Percentiles rank a stretch among this genome's conserved stretches.
phyloP scores from a whole-genome alignment of 2,888 invertebrate species.

The Lapara coniferarum region DNA sequence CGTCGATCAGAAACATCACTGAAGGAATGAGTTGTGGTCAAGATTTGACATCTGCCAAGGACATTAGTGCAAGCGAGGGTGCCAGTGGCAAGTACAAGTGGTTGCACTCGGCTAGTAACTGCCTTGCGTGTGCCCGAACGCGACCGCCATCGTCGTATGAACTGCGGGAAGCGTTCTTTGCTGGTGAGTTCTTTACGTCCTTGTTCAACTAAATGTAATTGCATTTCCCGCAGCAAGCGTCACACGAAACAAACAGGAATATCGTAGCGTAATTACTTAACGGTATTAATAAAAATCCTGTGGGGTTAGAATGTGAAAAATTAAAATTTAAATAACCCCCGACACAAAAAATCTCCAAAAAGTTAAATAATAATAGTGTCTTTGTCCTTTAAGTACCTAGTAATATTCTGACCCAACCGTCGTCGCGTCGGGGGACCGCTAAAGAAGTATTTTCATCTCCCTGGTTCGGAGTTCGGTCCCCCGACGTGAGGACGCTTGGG shows the following conservation, averaged over 20 bases:
- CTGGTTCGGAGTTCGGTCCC: too few relatives aligned
- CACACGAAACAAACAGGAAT: not conserved
- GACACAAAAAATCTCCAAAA: too few relatives aligned
- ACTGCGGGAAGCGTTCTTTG: conserved; percentile 77
- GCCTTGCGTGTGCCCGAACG: conserved; percentile 70
- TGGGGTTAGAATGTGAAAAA: too few relatives aligned
- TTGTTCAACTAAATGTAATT: not conserved
- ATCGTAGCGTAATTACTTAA: too few relatives aligned
- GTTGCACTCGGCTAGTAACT: conserved; percentile 64
- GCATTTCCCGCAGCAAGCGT: not conserved
- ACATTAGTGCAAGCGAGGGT: not conserved
- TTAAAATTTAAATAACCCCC: too few relatives aligned
- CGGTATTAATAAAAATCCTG: too few relatives aligned
- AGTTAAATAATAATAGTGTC: too few relatives aligned
- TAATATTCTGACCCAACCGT: too few relatives aligned
- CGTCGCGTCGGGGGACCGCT: too few relatives aligned
- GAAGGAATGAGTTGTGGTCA: conserved; percentile 5
- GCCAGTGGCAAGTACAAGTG: conserved; percentile 42
- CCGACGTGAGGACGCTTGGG: too few relatives aligned
- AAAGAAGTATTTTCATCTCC: too few relatives aligned
- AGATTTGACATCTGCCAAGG: conserved; percentile 8
- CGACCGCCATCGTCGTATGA: conserved; percentile 74
- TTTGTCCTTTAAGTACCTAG: too few relatives aligned
- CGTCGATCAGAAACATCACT: conserved; percentile 1
- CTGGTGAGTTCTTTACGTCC: conserved; percentile 53